These are phyloP conservation scores for Hippocampus kuda DNA, from an alignment of 2,797 vertebrate species.

Conservation along the genomic window DNA sequence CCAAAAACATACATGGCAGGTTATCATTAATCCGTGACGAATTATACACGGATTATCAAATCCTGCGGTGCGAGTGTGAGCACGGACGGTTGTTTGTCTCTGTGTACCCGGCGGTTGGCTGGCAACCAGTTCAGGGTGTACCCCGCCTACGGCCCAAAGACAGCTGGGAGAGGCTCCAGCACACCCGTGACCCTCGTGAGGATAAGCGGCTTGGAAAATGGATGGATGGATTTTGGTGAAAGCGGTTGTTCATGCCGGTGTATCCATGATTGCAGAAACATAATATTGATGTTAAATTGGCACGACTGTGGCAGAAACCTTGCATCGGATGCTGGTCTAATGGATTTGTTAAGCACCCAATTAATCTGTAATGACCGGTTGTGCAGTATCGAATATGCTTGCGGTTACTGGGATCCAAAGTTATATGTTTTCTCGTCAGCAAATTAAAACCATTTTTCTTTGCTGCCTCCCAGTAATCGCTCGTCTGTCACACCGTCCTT, in stretches of 20 bases:
- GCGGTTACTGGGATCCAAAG: background rate
- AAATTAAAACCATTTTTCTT: background rate
- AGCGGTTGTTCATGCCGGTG: background rate
- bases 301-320: background rate
- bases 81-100: too few species aligned
- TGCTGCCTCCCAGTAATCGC: background rate
- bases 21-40: too few species aligned
- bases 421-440: background rate
- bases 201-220: too few species aligned
- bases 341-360: background rate
- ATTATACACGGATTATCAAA: too few species aligned
- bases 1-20: too few species aligned
- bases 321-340: background rate
- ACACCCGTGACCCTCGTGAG: too few species aligned
- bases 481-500: background rate
- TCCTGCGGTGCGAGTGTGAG: too few species aligned
- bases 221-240: background rate
- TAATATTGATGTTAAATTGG: background rate
- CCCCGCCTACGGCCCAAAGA: too few species aligned
- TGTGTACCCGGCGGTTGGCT: too few species aligned
- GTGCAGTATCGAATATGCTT: background rate
- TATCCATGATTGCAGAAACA: background rate
- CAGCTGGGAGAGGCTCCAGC: too few species aligned
- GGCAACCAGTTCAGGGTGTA: too few species aligned
- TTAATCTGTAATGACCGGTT: background rate